Evolutionary conservation across 2,888 invertebrate genomes (phyloP).

Genomic region (Drosophila meridiana): DNA sequence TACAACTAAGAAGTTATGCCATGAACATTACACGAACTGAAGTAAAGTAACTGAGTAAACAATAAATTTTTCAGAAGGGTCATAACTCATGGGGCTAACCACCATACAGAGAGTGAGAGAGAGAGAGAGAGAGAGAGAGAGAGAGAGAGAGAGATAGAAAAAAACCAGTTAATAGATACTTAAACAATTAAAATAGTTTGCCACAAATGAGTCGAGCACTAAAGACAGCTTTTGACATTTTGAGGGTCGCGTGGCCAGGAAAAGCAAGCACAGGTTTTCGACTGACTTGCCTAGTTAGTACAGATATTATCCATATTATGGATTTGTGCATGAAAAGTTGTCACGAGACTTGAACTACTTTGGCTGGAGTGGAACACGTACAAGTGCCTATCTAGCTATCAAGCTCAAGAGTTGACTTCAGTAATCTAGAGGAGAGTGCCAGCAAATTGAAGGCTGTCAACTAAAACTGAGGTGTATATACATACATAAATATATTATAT

Average conservation of each 20-base stretch:
- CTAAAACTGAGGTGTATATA: not conserved
- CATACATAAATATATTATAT: not conserved
- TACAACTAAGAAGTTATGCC: not conserved
- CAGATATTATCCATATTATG: not conserved
- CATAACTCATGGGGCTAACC: conserved; percentile 1
- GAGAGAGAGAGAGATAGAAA: not conserved
- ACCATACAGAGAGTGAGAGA: not conserved
- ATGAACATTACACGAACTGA: not conserved
- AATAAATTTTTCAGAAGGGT: not conserved
- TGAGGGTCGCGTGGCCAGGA: conserved; percentile 22
- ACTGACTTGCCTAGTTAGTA: not conserved
- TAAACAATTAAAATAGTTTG: conserved; percentile 25
- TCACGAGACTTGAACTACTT: conserved; percentile 64
- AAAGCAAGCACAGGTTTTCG: conserved; percentile 22
- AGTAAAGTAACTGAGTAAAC: not conserved
- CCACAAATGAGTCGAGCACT: conserved; percentile 3
- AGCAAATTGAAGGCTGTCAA: conserved; percentile 54
- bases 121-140: not conserved
- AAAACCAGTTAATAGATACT: conserved; percentile 21
- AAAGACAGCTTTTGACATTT: conserved; percentile 8
- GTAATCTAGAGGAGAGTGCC: conserved; percentile 43
- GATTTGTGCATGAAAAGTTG: conserved; percentile 17
- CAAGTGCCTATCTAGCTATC: conserved; percentile 13
- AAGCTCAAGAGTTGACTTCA: conserved; percentile 39
- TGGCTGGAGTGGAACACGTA: conserved; percentile 35